These are phyloP conservation scores for Xylocopa sonorina DNA, from an alignment of 1,140 invertebrate species.

Conservation along the genomic window DNA sequence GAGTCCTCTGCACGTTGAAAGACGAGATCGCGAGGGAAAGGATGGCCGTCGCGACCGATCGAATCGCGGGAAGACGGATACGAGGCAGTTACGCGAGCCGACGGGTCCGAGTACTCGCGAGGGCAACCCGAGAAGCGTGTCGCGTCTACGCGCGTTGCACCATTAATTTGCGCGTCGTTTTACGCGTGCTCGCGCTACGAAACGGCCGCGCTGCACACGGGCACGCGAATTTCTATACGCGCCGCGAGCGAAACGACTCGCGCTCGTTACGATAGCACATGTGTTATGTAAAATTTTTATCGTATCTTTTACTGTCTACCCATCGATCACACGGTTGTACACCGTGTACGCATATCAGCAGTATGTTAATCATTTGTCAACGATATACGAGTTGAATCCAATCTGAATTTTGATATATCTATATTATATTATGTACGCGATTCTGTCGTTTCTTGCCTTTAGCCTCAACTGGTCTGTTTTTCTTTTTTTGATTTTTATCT, in stretches of 20 bases:
- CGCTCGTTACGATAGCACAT: no score
- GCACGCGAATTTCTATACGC: neutral
- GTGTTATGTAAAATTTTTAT: neutral
- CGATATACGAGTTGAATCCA: neutral
- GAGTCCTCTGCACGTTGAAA: conserved; percentile 21
- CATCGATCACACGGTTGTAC: neutral
- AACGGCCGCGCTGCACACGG: neutral
- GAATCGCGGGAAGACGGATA: conserved; percentile 28
- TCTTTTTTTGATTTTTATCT: conserved; percentile 83
- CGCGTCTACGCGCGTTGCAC: conserved; percentile 15
- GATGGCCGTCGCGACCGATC: conserved; percentile 23
- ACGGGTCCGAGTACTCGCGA: conserved; percentile 2
- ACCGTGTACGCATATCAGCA: no score
- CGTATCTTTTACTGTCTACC: neutral
- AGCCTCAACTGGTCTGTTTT: conserved; percentile 82
- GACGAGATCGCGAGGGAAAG: conserved; percentile 1
- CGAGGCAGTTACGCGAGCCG: conserved; percentile 31
- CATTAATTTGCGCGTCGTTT: conserved; percentile 43
- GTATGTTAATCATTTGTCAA: neutral
- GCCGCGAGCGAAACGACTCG: no score
- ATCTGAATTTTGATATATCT: neutral
- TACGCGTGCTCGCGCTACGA: neutral
- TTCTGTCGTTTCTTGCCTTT: conserved; percentile 71
- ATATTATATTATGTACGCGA: conserved; percentile 43
- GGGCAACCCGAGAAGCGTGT: conserved; percentile 48